Evolutionary conservation across 1,140 invertebrate species (phyloP).

Genomic region (Zophobas atratus): DNA sequence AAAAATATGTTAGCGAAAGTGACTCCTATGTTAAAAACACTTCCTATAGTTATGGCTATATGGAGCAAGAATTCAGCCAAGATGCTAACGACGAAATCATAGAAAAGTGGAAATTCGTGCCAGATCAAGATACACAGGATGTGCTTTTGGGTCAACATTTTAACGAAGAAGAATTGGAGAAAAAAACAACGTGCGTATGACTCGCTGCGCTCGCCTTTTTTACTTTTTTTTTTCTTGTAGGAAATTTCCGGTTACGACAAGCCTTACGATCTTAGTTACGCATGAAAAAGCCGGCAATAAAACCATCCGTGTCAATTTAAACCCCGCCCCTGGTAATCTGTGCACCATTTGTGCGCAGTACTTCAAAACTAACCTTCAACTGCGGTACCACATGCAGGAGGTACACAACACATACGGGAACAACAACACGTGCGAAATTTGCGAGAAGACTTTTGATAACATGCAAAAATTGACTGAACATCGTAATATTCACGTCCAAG

Average conservation of each 20-base stretch:
- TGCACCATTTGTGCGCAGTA: constrained; percentile 41
- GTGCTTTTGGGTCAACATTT: constrained; percentile 29
- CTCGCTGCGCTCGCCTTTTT: not conserved
- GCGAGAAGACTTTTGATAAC: constrained; percentile 24
- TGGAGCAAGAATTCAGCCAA: constrained; percentile 48
- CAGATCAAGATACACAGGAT: constrained; percentile 51
- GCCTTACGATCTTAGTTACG: constrained; percentile 54
- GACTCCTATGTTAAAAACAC: constrained; percentile 42
- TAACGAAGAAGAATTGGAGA: not conserved
- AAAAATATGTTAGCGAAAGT: constrained; percentile 37
- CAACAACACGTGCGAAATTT: constrained; percentile 33
- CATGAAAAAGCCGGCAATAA: constrained; percentile 44
- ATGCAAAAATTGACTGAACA: constrained; percentile 17
- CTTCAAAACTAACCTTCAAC: constrained; percentile 43
- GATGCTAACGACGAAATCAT: constrained; percentile 45
- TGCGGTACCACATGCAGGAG: constrained; percentile 30
- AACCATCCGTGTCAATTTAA: constrained; percentile 53
- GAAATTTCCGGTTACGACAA: constrained; percentile 44
- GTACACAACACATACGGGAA: constrained; percentile 25
- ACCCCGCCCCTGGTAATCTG: constrained; percentile 37
- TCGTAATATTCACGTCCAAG: constrained; percentile 17
- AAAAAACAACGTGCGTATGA: constrained; percentile 11
- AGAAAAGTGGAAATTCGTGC: constrained; percentile 56
- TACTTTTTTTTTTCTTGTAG: constrained; percentile 4
- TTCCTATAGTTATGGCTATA: constrained; percentile 54